phyloP scores from a whole-genome alignment of 2,113 vertebrate genomes.

The Paracanthobrama guichenoti region DNA sequence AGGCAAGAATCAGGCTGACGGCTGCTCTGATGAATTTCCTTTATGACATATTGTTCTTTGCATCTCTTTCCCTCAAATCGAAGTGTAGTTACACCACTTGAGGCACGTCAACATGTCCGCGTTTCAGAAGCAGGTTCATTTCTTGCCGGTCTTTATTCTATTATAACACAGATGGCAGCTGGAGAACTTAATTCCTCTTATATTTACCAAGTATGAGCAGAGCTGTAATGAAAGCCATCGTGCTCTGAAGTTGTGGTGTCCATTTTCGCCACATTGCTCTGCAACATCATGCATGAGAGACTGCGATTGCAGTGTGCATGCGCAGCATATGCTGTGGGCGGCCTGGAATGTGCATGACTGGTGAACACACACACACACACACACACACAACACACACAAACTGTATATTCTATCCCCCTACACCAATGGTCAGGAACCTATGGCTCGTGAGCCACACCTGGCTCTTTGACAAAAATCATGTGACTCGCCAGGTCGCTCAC shows the following conservation, averaged over 20 bases:
- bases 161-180: conserved; percentile 71
- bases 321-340: background rate
- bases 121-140: conserved; percentile 67
- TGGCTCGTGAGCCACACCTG: too few relatives aligned
- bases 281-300: conserved; percentile 36
- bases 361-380: background rate
- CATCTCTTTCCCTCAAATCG: background rate
- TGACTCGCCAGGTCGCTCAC: too few relatives aligned
- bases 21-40: conserved; percentile 45
- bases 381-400: too few relatives aligned
- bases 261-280: conserved; percentile 12
- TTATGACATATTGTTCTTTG: conserved; percentile 38
- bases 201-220: conserved; percentile 69
- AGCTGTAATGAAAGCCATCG: conserved; percentile 64
- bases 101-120: conserved; percentile 24
- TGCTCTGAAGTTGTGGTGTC: conserved; percentile 44
- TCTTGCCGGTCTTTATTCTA: conserved; percentile 61
- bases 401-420: too few relatives aligned
- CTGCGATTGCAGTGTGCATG: conserved; percentile 6
- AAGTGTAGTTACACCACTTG: background rate
- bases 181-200: conserved; percentile 71
- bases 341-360: background rate
- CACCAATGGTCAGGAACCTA: too few relatives aligned
- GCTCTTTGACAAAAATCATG: too few relatives aligned
- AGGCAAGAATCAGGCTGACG: conserved; percentile 50